A percentile compares a stretch with the other conserved stretches of the same genome.
These are phyloP conservation scores for Crypturellus undulatus DNA, from an alignment of 2,113 vertebrate genomes.

Conservation along the genomic window DNA sequence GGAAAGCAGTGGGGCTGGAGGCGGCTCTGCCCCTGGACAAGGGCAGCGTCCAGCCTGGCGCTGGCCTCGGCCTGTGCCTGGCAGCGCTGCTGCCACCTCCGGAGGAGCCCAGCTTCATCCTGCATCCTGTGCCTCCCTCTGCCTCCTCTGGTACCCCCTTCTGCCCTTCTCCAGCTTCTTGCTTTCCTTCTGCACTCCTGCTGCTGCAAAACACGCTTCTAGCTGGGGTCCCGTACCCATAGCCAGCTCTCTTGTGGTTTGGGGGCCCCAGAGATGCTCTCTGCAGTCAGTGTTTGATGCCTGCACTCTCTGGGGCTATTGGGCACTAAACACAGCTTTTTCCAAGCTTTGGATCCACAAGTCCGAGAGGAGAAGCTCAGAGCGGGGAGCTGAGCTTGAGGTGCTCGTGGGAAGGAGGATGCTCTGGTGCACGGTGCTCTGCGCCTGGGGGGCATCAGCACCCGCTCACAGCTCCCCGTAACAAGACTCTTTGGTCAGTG, in stretches of 20 bases:
- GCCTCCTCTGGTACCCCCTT: background rate
- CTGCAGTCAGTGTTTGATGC: too few relatives aligned
- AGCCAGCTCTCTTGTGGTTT: too few relatives aligned
- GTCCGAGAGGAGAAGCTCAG: too few relatives aligned
- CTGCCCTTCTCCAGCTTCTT: background rate
- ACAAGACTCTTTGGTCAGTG: background rate
- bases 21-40: too few relatives aligned
- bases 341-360: too few relatives aligned
- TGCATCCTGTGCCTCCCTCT: background rate
- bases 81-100: background rate
- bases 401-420: background rate
- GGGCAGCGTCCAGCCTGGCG: too few relatives aligned
- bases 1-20: rapidly evolving
- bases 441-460: background rate
- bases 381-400: too few relatives aligned
- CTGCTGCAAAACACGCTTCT: too few relatives aligned
- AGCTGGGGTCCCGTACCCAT: too few relatives aligned
- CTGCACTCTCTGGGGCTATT: too few relatives aligned
- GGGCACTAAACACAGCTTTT: too few relatives aligned
- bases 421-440: background rate
- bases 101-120: rapidly evolving
- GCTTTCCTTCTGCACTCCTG: background rate
- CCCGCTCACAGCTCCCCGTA: background rate
- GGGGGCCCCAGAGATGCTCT: too few relatives aligned
- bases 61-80: background rate